Evolutionary conservation across 2,797 vertebrate species (phyloP), one percentile per base, ranked within the genome.

Genomic region (Crocodylus rhombifer): DNA sequence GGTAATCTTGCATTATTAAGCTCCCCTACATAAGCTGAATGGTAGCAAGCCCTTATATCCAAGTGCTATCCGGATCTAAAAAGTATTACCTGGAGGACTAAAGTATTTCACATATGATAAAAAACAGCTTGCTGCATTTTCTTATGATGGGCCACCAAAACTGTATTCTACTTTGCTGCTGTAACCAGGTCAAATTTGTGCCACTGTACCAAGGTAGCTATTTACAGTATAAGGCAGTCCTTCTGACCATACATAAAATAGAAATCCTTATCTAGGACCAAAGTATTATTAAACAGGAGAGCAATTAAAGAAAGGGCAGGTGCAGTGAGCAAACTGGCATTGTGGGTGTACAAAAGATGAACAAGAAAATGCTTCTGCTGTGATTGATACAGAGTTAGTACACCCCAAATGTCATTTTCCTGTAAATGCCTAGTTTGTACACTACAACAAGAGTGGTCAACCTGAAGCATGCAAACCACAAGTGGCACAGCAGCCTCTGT

Each of bases 1-100:
- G 28, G 17, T 33, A 56, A 26, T 4, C 5, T 60, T 2, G 0
- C 0, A 1, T 1, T 4, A 6, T 13, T 60, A 12, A 21, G 17
- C 4, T 18, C 16, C 78, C 61, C 9, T 28, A 1, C 1, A 65
- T 7, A 69, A 63, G 16, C 1, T 1, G 57, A 51, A 20, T 15
- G 4, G 1, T 2, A 51, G 18, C 21, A 36, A 17, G 3, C 13
- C 36, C 74, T 5, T 11, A 0, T 14, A 23, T 25, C 33, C 7
- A 5, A 7, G n/a, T 9, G 36, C 64, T 64, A 21, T 16, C 6
- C 25, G 33, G 1, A 15, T 0, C 71, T 26, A 36, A 20, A n/a
- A 33, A 33, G 33, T 42, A 33, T 67, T 67, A 67, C 16, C 26
- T 25, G 10, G 13, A 42, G 7, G 4, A 18, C 57, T 42, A 4